A percentile compares a stretch with the other conserved stretches of the same genome.
Evolutionary conservation across 2,797 vertebrate species (phyloP).

Genomic region (Sebastes steindachneri): DNA sequence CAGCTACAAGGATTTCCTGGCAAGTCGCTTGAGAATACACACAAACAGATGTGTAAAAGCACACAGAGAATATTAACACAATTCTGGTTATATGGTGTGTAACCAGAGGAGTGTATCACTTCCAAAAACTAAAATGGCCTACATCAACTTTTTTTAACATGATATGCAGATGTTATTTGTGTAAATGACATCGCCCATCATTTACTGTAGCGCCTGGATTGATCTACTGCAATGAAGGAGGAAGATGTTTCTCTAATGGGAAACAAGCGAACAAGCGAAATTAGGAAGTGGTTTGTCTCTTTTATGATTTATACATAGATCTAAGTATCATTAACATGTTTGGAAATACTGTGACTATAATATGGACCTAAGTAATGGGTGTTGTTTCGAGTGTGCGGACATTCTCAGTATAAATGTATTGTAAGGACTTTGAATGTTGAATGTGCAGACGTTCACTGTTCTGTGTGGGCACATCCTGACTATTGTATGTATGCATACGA

Average conservation of each 20-base stretch:
- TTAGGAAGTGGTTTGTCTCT: neutral
- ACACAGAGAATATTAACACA: neutral
- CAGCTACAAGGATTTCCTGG: neutral
- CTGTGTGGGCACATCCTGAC: conserved; percentile 31
- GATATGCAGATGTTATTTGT: neutral
- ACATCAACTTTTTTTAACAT: neutral
- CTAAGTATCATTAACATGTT: conserved; percentile 31
- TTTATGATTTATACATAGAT: conserved; percentile 4
- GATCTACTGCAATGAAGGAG: neutral
- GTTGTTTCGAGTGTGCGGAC: conserved; percentile 12
- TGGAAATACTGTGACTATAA: conserved; percentile 56
- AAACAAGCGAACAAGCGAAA: neutral
- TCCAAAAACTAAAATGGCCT: neutral
- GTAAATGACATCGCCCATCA: neutral
- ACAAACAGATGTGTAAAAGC: neutral
- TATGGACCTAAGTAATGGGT: conserved; percentile 1
- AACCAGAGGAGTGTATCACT: neutral
- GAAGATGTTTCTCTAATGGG: too few relatives aligned
- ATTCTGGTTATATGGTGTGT: neutral
- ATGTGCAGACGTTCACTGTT: conserved; percentile 9
- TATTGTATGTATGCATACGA: conserved; percentile 39
- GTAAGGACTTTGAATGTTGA: conserved; percentile 30
- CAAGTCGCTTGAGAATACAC: neutral
- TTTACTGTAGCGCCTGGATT: neutral
- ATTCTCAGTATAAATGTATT: conserved; percentile 1